These are phyloP conservation scores for Heterodera carotae DNA, from an alignment of 1,140 invertebrate genomes.

Conservation along the genomic window DNA sequence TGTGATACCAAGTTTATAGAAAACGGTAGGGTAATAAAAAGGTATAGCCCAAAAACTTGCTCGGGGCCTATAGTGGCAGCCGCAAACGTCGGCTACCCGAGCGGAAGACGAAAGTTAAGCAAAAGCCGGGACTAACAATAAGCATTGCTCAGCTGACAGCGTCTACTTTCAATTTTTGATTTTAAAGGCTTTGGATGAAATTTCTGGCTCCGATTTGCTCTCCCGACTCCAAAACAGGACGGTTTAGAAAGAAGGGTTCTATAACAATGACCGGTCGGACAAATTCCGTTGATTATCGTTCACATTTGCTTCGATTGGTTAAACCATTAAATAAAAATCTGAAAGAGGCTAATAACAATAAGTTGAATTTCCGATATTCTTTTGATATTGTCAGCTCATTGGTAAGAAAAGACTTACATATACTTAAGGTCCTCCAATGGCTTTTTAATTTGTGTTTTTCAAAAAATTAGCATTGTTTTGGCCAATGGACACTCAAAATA, in stretches of 20 bases:
- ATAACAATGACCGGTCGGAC: not conserved
- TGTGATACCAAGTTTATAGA: too few relatives aligned
- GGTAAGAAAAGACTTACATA: too few relatives aligned
- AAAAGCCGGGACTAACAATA: too few relatives aligned
- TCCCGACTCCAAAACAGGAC: not conserved
- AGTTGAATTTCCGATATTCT: too few relatives aligned
- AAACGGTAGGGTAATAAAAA: too few relatives aligned
- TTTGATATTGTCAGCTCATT: too few relatives aligned
- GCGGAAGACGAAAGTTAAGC: too few relatives aligned
- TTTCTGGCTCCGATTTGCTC: constrained; percentile 2
- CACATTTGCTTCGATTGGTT: not conserved
- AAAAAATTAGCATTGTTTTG: not conserved
- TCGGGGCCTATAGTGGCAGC: too few relatives aligned
- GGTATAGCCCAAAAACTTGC: too few relatives aligned
- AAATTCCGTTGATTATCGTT: not conserved
- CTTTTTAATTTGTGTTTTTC: not conserved
- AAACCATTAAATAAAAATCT: not conserved
- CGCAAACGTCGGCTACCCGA: too few relatives aligned
- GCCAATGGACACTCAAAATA: not conserved
- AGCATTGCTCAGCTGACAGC: not conserved
- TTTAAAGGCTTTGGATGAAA: constrained; percentile 6
- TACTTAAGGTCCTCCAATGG: too few relatives aligned
- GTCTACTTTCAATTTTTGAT: not conserved
- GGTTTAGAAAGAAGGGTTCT: not conserved
- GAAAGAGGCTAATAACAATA: not conserved